Conservation (phyloP, 2,888 invertebrate genomes). For the Ephialtes manifestator region DNA sequence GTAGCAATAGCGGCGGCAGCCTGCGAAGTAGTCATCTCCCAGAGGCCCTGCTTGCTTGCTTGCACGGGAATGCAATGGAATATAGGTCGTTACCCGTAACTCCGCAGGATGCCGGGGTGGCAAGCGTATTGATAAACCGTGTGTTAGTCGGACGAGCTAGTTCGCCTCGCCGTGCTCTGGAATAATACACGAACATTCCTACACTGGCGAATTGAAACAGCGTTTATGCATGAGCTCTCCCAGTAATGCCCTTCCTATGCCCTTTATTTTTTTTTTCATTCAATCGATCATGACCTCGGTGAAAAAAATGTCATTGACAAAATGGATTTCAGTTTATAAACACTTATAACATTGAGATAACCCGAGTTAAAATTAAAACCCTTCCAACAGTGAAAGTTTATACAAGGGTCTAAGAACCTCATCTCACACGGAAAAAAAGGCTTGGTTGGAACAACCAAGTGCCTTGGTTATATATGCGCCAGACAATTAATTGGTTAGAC, state of each 20-base stretch:
- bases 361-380: too few relatives aligned
- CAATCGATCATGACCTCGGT: background rate
- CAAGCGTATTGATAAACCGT: conserved; percentile 76
- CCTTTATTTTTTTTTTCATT: background rate
- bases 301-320: too few relatives aligned
- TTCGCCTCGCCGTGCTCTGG: conserved; percentile 8
- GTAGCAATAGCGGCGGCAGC: conserved; percentile 59
- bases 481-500: too few relatives aligned
- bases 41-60: conserved; percentile 71
- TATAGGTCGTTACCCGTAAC: conserved; percentile 61
- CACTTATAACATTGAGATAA: too few relatives aligned
- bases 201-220: background rate
- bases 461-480: too few relatives aligned
- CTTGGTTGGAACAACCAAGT: too few relatives aligned
- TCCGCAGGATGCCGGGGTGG: conserved; percentile 38
- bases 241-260: background rate
- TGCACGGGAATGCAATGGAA: conserved; percentile 73
- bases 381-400: too few relatives aligned
- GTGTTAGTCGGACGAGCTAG: conserved; percentile 16
- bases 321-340: too few relatives aligned
- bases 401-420: too few relatives aligned
- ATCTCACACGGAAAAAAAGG: too few relatives aligned
- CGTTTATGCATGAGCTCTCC: conserved; percentile 19
- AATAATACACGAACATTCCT: conserved; percentile 36
- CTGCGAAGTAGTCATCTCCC: conserved; percentile 77